Percentiles rank a stretch among this genome's conserved stretches.
These are phyloP conservation scores for Anticlea derivata DNA, from an alignment of 2,888 invertebrate genomes.

Conservation along the genomic window DNA sequence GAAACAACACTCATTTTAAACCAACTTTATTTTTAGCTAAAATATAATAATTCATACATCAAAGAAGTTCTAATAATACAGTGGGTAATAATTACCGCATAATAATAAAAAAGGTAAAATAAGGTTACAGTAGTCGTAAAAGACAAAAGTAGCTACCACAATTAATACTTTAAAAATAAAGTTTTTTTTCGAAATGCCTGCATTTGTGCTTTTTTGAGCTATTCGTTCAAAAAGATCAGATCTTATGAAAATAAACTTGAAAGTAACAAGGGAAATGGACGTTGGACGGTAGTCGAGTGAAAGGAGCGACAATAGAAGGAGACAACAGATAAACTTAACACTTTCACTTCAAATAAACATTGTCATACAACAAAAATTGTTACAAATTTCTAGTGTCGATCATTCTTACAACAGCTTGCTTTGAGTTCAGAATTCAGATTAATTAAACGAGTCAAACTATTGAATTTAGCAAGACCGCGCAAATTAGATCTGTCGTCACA, in stretches of 20 bases:
- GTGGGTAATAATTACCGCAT: conserved; percentile 70
- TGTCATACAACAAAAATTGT: too few species aligned
- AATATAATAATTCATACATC: conserved; percentile 84
- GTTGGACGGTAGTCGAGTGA: conserved; percentile 71
- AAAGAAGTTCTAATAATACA: conserved; percentile 79
- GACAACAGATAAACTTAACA: conserved; percentile 31
- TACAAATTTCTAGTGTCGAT: neutral
- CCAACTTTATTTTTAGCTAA: conserved; percentile 85
- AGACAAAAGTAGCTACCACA: conserved; percentile 64
- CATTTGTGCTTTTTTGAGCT: conserved; percentile 54
- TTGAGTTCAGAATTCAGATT: too few species aligned
- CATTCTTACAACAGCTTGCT: too few species aligned
- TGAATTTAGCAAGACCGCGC: too few species aligned
- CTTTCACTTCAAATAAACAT: conserved; percentile 1
- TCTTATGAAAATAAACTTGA: conserved; percentile 46
- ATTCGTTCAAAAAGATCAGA: conserved; percentile 50
- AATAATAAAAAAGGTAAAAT: conserved; percentile 55
- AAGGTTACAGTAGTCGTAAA: conserved; percentile 45
- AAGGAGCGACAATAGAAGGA: conserved; percentile 44
- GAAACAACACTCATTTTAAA: conserved; percentile 76
- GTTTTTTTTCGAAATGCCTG: conserved; percentile 43
- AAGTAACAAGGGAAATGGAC: conserved; percentile 51
- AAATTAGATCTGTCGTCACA: conserved; percentile 18
- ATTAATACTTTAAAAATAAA: conserved; percentile 51
- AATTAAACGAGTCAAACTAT: too few species aligned